phyloP scores from a whole-genome alignment of 2,888 invertebrate species.

The Platycheirus rosarum region DNA sequence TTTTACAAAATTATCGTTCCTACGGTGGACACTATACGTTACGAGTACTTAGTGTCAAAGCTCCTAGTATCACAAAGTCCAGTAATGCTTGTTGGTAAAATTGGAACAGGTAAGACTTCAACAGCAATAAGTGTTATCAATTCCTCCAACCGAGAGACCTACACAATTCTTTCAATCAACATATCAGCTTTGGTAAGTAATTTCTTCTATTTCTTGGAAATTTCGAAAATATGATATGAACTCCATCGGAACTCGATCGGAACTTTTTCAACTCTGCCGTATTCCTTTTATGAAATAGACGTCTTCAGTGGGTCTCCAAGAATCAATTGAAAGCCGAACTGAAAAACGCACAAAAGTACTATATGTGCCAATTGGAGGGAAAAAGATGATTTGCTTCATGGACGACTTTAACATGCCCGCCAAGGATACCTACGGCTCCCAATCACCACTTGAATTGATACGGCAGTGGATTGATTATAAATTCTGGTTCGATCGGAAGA shows the following conservation, averaged over 20 bases:
- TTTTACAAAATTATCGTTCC: conserved; percentile 94
- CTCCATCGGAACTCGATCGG: no score
- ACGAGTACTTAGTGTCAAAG: conserved; percentile 88
- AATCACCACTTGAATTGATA: conserved; percentile 93
- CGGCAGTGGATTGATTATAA: conserved; percentile 94
- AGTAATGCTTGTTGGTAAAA: conserved; percentile 90
- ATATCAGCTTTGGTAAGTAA: conserved; percentile 90
- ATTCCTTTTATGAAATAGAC: conserved; percentile 83
- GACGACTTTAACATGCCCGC: conserved; percentile 97
- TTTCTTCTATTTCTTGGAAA: no score
- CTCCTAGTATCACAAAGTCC: conserved; percentile 87
- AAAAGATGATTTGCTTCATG: conserved; percentile 92
- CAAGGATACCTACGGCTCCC: conserved; percentile 93
- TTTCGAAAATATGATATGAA: no score
- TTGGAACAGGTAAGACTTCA: conserved; percentile 94
- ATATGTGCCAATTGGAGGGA: conserved; percentile 91
- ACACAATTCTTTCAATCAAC: conserved; percentile 89
- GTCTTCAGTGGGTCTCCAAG: conserved; percentile 91
- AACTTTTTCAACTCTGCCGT: not conserved
- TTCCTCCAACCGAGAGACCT: conserved; percentile 84
- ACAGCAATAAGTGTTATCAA: conserved; percentile 87
- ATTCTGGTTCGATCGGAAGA: conserved; percentile 93
- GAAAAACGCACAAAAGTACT: conserved; percentile 94
- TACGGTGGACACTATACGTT: conserved; percentile 93
- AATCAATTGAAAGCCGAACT: conserved; percentile 91